Evolutionary conservation across 2,797 vertebrate genomes (phyloP), one percentile per base, ranked within the genome.

Genomic region (Sebastes variabilis): DNA sequence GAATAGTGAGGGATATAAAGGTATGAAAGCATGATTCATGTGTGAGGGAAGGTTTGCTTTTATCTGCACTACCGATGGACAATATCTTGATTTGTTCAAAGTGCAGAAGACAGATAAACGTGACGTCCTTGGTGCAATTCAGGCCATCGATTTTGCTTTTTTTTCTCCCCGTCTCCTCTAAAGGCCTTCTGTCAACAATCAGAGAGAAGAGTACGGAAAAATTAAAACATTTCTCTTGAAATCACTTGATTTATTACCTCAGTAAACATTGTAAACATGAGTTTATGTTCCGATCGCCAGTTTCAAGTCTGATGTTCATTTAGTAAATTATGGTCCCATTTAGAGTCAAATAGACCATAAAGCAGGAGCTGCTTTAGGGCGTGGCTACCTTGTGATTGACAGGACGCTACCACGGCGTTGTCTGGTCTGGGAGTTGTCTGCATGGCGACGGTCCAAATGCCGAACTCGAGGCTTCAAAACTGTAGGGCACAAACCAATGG

Each of bases 401-500:
- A 46, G 16, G 42, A 0, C 0, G 16, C 16, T 46, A 46, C 14
- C 42, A 46, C 1, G 3, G 6, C 16, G 14, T 42, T 42, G 6
- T 18, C 16, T 0, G 16, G 16, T 46, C 42, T 46, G 14, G 38
- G 14, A 42, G 38, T 16, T 42, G 38, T 42, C 38, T 42, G 38
- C 0, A 42, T 42, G 38, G 42, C 42, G 16, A 46, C 6, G 3
- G 6, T 0, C 16, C 1, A 46, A 46, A 46, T 46, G 6, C 0
- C 16, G 1, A 0, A 46, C 42, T 46, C 16, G 14, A 8, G 42
- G 1, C 16, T 46, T 46, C 16, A 8, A 2, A 46, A 46, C 42
- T 0, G 42, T 0, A 46, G 6, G 0, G 0, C 42, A 46, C 42
- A 46, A 46, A 46, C 42, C 16, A 7, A 46, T 46, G 0, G 42